phyloP scores from a whole-genome alignment of 2,888 invertebrate species.

The Endomychus coccineus region DNA sequence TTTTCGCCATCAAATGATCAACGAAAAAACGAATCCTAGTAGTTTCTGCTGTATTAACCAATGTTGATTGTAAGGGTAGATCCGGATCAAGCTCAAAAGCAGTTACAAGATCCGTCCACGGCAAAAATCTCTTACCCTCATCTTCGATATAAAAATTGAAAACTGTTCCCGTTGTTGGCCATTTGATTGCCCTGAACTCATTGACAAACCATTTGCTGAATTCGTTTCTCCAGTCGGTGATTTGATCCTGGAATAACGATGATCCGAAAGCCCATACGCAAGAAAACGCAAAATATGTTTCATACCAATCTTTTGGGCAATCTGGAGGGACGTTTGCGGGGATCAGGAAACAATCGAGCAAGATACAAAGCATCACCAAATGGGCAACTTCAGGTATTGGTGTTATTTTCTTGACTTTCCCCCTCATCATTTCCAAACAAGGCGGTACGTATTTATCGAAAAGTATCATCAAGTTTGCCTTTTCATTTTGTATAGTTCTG shows the following conservation, averaged over 20 bases:
- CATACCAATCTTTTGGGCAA: slow-evolving; percentile 90
- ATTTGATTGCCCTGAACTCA: slow-evolving; percentile 87
- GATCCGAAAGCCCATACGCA: slow-evolving; percentile 93
- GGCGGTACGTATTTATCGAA: slow-evolving; percentile 91
- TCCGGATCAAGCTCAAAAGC: slow-evolving; percentile 79
- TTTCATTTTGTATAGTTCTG: slow-evolving; percentile 62
- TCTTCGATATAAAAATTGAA: slow-evolving; percentile 86
- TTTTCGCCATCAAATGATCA: slow-evolving; percentile 5
- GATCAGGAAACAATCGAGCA: slow-evolving; percentile 78
- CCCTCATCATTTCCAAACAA: slow-evolving; percentile 65
- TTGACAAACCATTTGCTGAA: slow-evolving; percentile 93
- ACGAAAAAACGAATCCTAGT: slow-evolving; percentile 49
- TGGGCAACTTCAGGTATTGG: slow-evolving; percentile 87
- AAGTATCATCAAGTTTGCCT: slow-evolving; percentile 72
- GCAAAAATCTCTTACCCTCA: slow-evolving; percentile 75
- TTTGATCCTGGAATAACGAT: slow-evolving; percentile 81
- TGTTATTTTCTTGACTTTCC: slow-evolving; percentile 80
- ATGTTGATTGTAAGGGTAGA: slow-evolving; percentile 64
- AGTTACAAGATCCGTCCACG: slow-evolving; percentile 78
- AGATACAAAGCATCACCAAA: slow-evolving; percentile 76
- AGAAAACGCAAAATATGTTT: slow-evolving; percentile 86
- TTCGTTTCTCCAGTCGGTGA: slow-evolving; percentile 86
- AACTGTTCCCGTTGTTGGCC: slow-evolving; percentile 74
- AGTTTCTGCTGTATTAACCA: slow-evolving; percentile 87
- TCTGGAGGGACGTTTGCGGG: slow-evolving; percentile 75